Base-by-base conservation (phyloP, 2,888 invertebrate species). In the Caenorhabditis sp. region DNA sequence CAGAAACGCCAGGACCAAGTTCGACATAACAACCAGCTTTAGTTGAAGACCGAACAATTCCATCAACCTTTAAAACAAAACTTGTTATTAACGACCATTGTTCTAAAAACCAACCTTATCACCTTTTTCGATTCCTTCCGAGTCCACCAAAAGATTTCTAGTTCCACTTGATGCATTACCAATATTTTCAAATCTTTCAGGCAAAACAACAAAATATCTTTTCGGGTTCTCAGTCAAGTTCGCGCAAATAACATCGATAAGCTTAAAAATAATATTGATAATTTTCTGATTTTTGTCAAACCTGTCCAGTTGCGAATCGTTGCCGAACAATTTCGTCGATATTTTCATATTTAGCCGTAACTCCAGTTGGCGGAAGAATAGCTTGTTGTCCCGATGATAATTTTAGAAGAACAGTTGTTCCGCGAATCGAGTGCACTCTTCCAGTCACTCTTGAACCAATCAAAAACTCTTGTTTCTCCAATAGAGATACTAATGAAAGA, bases 341-440 rank as follows among this genome's bases (percentile, higher is more conserved):
- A 8, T 21, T 64, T 31, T 77, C 79, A 57, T 77, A 79, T 14
- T 77, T 75, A 12, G 53, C 55, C 19, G 71, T 58, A 37, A 77
- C 60, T 6, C 59, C 70, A 19, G 79, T 79, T n/a, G 77, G 77
- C 4, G 67, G 58, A 10, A 79, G n/a, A 24, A 73, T 27, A 6
- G 79, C 79, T 37, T 74, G 75, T 53, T 76, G 68, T 51, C 79
- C 79, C 0, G 69, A 54, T 17, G 68, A 59, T 10, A 79, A 60
- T 37, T 76, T 74, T 36, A 79, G 49, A 17, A 61, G 65, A 12
- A 70, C 36, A 0, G 60, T 37, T 1, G 61, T 51, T 43, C 61
- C 61, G 21, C 26, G 24, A 14, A 54, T 59, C 10, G 49, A 66
- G 66, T 71, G 60, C 14, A 76, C 59, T 12, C 75, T 31, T 53